A percentile compares a stretch with the other conserved stretches of the same genome.
Conservation (phyloP, 92 coral and sea anemone species). For the Pocillopora meandrina region DNA sequence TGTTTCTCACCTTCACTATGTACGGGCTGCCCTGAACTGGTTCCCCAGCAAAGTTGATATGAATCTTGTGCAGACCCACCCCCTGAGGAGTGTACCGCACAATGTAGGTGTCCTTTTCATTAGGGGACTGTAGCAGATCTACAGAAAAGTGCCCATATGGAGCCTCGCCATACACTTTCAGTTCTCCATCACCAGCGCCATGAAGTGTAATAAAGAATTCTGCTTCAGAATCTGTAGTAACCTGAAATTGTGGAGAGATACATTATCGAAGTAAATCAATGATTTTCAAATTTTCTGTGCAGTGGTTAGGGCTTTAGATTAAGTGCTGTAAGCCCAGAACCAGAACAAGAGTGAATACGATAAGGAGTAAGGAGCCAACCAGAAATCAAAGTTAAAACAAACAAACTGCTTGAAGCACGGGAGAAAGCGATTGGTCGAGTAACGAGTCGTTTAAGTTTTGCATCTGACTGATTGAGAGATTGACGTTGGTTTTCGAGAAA, state of each 20-base stretch:
- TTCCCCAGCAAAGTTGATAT: slow-evolving; percentile 76
- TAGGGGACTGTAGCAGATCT: slow-evolving; percentile 69
- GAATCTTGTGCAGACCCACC: slow-evolving; percentile 90
- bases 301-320: too few relatives aligned
- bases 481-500: too few relatives aligned
- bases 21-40: slow-evolving; percentile 92
- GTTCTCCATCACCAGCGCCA: slow-evolving; percentile 87
- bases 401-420: too few relatives aligned
- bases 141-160: slow-evolving; percentile 93
- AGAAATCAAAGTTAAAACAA: too few relatives aligned
- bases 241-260: slow-evolving; percentile 3
- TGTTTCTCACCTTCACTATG: slow-evolving; percentile 69
- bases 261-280: too few relatives aligned
- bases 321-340: too few relatives aligned
- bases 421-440: too few relatives aligned
- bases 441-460: too few relatives aligned
- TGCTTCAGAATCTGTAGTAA: slow-evolving; percentile 54
- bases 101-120: slow-evolving; percentile 81
- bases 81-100: slow-evolving; percentile 85
- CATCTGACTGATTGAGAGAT: too few relatives aligned
- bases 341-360: too few relatives aligned
- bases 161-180: slow-evolving; percentile 89
- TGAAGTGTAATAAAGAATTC: slow-evolving; percentile 88
- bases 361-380: too few relatives aligned
- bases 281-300: too few relatives aligned